These are phyloP conservation scores for Ochotona curzoniae DNA, from an alignment of 2,113 vertebrate genomes.

Conservation along the genomic window DNA sequence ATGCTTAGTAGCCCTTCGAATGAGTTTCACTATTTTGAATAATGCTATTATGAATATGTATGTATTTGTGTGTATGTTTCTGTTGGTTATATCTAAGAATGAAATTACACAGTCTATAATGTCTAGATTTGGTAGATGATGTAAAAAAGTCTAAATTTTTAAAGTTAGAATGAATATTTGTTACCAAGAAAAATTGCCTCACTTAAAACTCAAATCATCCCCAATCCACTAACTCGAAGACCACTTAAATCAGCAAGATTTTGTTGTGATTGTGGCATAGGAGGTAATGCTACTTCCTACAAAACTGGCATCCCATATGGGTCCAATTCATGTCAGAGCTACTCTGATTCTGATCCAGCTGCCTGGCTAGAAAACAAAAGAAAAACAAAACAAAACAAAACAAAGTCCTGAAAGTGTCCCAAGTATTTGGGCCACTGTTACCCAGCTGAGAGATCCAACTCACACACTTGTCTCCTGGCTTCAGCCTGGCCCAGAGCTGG, in stretches of 20 bases:
- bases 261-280: background rate
- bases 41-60: slow-evolving; percentile 34
- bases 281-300: too few species aligned
- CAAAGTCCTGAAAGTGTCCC: too few species aligned
- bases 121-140: slow-evolving; percentile 43
- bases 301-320: too few species aligned
- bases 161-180: slow-evolving; percentile 39
- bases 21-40: slow-evolving; percentile 22
- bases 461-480: too few species aligned
- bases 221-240: slow-evolving; percentile 38
- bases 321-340: too few species aligned
- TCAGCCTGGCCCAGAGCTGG: too few species aligned
- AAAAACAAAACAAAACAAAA: too few species aligned
- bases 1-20: background rate
- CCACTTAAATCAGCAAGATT: background rate
- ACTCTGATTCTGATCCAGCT: too few species aligned
- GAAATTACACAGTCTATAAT: slow-evolving; percentile 15
- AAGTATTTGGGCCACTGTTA: too few species aligned
- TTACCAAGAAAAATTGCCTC: slow-evolving; percentile 16
- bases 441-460: too few species aligned
- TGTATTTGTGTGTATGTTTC: background rate
- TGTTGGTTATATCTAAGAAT: background rate
- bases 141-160: slow-evolving; percentile 50
- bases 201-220: slow-evolving; percentile 41
- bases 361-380: too few species aligned